Percentiles rank a stretch among this genome's conserved stretches.
phyloP scores from a whole-genome alignment of 2,888 invertebrate genomes.

The Tachina grossa region DNA sequence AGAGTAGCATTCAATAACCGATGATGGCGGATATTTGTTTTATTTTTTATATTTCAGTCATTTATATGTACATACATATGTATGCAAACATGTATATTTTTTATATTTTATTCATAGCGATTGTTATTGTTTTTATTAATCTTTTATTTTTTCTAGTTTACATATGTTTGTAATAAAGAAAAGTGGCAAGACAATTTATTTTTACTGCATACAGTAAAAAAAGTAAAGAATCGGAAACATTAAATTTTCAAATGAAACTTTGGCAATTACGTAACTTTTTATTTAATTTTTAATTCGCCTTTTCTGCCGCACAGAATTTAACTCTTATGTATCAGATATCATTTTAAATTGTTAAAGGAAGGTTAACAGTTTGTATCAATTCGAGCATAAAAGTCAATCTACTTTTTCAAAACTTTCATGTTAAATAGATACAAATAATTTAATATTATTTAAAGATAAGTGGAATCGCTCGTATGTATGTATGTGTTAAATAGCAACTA shows the following conservation, averaged over 20 bases:
- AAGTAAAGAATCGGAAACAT: constrained; percentile 16
- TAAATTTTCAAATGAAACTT: constrained; percentile 27
- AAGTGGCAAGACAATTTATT: constrained; percentile 62
- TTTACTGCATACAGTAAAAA: constrained; percentile 20
- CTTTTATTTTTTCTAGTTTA: constrained; percentile 35
- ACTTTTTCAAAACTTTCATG: no score
- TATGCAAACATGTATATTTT: not conserved
- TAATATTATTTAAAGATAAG: no score
- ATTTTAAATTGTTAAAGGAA: no score
- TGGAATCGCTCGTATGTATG: no score
- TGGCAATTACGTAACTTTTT: constrained; percentile 38
- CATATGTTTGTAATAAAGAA: constrained; percentile 58
- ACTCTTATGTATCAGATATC: no score
- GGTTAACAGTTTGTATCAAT: no score
- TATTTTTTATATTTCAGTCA: no score
- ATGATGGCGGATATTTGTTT: no score
- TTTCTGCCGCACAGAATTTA: not conserved
- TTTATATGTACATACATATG: not conserved
- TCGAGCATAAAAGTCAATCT: no score
- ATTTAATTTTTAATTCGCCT: constrained; percentile 22
- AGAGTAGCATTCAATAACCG: no score
- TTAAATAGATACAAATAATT: no score
- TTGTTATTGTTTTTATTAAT: constrained; percentile 17
- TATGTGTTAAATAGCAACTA: no score
- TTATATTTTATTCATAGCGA: not conserved